Conservation (phyloP, 2,797 vertebrate genomes). For the Cossypha niveicapilla region DNA sequence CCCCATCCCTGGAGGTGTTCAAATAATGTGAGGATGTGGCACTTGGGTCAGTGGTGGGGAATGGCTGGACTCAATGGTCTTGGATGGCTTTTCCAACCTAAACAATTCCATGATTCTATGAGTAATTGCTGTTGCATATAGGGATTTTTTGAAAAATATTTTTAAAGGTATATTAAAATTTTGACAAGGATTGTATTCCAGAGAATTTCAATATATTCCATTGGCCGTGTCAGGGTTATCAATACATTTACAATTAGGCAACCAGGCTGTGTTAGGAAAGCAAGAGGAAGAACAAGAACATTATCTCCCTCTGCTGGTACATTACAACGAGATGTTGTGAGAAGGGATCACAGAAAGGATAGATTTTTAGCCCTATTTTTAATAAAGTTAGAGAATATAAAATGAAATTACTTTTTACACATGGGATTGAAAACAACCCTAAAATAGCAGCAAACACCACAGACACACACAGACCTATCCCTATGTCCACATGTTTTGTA, state of each 20-base stretch:
- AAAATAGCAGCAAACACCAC: not conserved
- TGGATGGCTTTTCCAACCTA: not conserved
- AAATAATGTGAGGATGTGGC: not conserved
- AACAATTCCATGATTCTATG: not conserved
- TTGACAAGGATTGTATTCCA: not conserved
- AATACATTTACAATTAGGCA: not conserved
- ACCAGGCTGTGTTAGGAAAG: not conserved
- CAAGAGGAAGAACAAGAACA: not conserved
- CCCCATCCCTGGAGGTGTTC: not conserved
- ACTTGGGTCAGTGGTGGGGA: not conserved
- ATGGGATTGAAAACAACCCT: not conserved
- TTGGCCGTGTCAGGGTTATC: not conserved
- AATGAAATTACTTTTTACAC: not conserved
- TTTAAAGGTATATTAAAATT: not conserved
- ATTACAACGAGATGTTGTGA: not conserved
- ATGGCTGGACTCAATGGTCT: not conserved
- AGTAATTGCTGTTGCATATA: not conserved
- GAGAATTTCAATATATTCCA: not conserved
- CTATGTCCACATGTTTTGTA: not conserved
- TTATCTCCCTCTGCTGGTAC: conserved; percentile 56
- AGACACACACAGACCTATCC: not conserved
- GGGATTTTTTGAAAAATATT: not conserved
- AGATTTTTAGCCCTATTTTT: not conserved
- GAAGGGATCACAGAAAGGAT: not conserved
- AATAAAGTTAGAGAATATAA: not conserved